Evolutionary conservation across 2,888 invertebrate species (phyloP).

Genomic region (Entomobrya proxima): DNA sequence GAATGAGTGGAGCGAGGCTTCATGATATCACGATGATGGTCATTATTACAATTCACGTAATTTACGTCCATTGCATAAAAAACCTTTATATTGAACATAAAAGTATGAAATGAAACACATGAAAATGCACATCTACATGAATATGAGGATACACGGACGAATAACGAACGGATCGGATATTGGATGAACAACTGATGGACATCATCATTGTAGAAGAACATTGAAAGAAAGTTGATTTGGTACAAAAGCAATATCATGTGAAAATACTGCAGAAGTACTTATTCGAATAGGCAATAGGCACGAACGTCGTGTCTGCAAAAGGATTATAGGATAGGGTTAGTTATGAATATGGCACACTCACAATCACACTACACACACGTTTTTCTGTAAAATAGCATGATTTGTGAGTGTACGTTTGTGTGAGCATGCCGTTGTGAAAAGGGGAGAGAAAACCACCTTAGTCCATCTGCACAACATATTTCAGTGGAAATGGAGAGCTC

Average conservation of each 20-base stretch:
- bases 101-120: background rate
- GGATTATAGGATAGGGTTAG: slow-evolving; percentile 14
- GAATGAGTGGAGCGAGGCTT: background rate
- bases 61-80: slow-evolving; percentile 11
- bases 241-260: no score
- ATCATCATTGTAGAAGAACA: background rate
- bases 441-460: slow-evolving; percentile 59
- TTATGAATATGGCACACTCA: slow-evolving; percentile 9
- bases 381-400: slow-evolving; percentile 21
- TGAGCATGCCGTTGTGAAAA: background rate
- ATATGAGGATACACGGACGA: background rate
- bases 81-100: background rate
- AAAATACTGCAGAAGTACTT: background rate
- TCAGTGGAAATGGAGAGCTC: background rate
- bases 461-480: slow-evolving; percentile 32
- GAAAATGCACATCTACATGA: background rate
- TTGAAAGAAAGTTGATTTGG: slow-evolving; percentile 34
- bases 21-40: slow-evolving; percentile 6
- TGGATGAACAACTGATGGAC: background rate
- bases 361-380: slow-evolving; percentile 18
- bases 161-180: slow-evolving; percentile 24
- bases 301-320: background rate
- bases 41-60: slow-evolving; percentile 16
- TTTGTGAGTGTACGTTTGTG: background rate
- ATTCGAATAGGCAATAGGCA: background rate